A percentile compares a stretch with the other conserved stretches of the same genome.
These are phyloP conservation scores for Euproctis similis DNA, from an alignment of 2,888 invertebrate species.

Conservation along the genomic window DNA sequence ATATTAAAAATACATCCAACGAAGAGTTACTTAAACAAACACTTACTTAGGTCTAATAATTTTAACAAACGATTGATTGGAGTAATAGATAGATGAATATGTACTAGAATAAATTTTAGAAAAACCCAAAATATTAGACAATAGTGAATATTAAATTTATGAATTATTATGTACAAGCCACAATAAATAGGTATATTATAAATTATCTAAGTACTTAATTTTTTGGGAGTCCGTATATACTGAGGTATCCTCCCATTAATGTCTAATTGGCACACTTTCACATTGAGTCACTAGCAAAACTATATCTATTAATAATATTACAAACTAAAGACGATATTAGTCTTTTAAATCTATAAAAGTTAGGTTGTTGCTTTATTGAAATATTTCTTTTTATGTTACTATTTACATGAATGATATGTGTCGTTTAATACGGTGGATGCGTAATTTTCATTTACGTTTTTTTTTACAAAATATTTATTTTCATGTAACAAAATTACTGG, in stretches of 20 bases:
- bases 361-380: constrained; percentile 11
- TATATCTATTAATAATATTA: constrained; percentile 58
- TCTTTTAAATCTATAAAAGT: constrained; percentile 18
- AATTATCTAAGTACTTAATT: constrained; percentile 53
- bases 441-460: constrained; percentile 24
- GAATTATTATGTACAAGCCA: constrained; percentile 49
- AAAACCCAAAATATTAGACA: constrained; percentile 29
- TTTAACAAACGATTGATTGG: constrained; percentile 12
- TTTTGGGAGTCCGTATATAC: constrained; percentile 30
- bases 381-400: constrained; percentile 26
- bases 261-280: constrained; percentile 75
- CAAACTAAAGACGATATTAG: constrained; percentile 51
- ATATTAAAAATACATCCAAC: neutral
- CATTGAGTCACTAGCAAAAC: constrained; percentile 72
- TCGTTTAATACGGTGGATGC: constrained; percentile 50
- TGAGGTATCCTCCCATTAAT: constrained; percentile 32
- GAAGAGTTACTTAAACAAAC: no score
- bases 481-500: constrained; percentile 23
- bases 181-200: constrained; percentile 60
- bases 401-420: constrained; percentile 57
- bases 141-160: constrained; percentile 32
- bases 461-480: constrained; percentile 28
- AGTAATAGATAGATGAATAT: constrained; percentile 23
- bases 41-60: neutral
- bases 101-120: constrained; percentile 22